phyloP scores from a whole-genome alignment of 2,797 vertebrate species.

The Oceanodroma leucorhoa region DNA sequence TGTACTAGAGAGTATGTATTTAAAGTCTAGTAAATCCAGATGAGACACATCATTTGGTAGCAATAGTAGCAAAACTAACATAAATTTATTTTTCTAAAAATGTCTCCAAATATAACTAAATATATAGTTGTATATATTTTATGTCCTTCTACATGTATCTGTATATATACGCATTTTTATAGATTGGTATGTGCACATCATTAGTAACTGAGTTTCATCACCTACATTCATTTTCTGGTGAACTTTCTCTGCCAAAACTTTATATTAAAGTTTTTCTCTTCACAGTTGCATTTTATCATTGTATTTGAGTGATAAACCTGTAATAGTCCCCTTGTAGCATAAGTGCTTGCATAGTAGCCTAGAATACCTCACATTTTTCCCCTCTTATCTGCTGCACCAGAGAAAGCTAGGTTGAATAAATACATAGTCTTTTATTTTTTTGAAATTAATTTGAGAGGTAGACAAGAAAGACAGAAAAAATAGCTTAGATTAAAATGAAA shows the following conservation, averaged over 20 bases:
- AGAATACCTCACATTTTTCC: background rate
- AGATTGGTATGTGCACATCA: background rate
- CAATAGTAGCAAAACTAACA: background rate
- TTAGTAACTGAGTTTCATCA: background rate
- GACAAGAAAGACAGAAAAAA: background rate
- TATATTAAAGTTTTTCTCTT: background rate
- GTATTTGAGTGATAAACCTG: background rate
- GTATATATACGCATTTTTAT: background rate
- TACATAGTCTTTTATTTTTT: background rate
- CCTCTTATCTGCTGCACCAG: background rate
- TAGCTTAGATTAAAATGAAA: background rate
- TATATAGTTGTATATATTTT: background rate
- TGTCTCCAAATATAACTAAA: background rate
- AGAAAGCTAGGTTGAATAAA: background rate
- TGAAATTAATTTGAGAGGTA: background rate
- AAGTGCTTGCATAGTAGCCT: background rate
- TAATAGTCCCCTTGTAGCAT: background rate
- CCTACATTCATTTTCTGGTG: background rate
- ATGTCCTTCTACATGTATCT: background rate
- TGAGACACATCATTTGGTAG: background rate
- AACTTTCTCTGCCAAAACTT: background rate
- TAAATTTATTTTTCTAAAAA: background rate
- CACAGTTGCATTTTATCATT: background rate
- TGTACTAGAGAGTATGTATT: background rate
- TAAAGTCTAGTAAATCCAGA: constrained; percentile 21